A percentile compares a stretch with the other conserved stretches of the same genome.
phyloP scores from a whole-genome alignment of 1,140 invertebrate genomes.

The Hyles vespertilio region DNA sequence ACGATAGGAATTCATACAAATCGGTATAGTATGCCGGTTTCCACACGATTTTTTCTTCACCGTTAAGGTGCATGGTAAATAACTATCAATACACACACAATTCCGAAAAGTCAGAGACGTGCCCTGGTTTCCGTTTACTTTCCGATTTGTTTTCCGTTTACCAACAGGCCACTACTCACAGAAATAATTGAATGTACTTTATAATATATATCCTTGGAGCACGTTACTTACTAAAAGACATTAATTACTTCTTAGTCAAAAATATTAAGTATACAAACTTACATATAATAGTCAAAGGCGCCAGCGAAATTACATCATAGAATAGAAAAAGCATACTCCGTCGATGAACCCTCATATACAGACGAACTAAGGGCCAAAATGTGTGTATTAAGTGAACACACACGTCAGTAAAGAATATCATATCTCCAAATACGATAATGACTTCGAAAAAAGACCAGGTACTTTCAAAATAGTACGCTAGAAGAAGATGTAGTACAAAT shows the following conservation, averaged over 20 bases:
- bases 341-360: slow-evolving; percentile 45
- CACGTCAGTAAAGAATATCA: slow-evolving; percentile 43
- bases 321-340: slow-evolving; percentile 34
- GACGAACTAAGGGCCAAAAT: slow-evolving; percentile 47
- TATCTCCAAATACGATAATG: slow-evolving; percentile 30
- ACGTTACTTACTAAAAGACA: no score
- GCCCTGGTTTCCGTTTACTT: no score
- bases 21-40: no score
- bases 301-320: slow-evolving; percentile 43
- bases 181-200: no score
- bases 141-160: no score
- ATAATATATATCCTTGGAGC: no score
- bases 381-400: slow-evolving; percentile 40
- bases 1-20: no score
- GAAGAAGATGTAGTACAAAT: slow-evolving; percentile 39
- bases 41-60: no score
- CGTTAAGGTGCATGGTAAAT: no score
- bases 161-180: no score
- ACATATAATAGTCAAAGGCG: slow-evolving; percentile 42
- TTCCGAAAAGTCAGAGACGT: no score
- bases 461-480: slow-evolving; percentile 38
- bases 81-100: no score
- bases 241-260: background rate
- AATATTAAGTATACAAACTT: slow-evolving; percentile 21
- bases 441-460: slow-evolving; percentile 25